Conservation (phyloP, 2,797 vertebrate genomes). For the Sylvilagus floridanus region DNA sequence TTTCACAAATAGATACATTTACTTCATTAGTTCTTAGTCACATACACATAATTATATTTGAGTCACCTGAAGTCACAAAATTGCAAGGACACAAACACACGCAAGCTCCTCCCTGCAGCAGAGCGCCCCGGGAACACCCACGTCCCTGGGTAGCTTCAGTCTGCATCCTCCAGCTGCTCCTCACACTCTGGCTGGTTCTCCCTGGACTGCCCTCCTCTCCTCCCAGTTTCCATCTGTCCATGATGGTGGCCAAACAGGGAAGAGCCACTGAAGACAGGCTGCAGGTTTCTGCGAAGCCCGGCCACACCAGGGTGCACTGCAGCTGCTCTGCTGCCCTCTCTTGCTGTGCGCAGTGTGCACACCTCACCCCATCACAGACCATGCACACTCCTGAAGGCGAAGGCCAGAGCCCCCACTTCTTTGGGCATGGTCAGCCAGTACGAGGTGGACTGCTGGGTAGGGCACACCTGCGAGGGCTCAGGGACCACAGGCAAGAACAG, state of each 20-base stretch:
- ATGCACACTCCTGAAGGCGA: background rate
- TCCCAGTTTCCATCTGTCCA: background rate
- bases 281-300: background rate
- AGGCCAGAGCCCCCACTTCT: background rate
- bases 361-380: background rate
- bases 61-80: background rate
- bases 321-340: background rate
- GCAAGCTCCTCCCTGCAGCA: background rate
- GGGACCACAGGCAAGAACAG: background rate
- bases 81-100: background rate
- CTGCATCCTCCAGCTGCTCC: background rate
- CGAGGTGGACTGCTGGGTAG: background rate
- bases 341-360: fast-evolving
- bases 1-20: background rate
- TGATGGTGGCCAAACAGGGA: background rate
- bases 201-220: background rate
- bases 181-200: background rate
- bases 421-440: background rate
- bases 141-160: background rate
- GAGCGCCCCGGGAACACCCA: background rate
- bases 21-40: background rate
- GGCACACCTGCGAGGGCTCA: background rate
- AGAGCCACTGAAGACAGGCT: background rate
- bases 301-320: fast-evolving
- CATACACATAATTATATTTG: background rate